These are phyloP conservation scores for Metalampra italica DNA, from an alignment of 2,888 invertebrate species.

Conservation along the genomic window DNA sequence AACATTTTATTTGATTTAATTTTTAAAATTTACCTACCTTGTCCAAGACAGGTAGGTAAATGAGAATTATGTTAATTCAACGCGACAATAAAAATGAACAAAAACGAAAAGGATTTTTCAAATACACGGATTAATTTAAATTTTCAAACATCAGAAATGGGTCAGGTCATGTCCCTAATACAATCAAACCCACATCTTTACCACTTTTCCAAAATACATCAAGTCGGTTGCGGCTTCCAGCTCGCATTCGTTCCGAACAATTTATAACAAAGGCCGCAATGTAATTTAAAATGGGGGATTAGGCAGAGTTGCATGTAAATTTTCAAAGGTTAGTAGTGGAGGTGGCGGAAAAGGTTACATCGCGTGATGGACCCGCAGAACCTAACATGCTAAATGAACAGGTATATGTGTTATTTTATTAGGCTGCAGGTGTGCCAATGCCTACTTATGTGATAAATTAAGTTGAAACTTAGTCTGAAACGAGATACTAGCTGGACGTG, in stretches of 20 bases:
- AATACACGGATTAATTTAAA: background rate
- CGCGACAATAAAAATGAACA: background rate
- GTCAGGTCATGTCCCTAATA: background rate
- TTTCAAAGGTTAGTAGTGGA: background rate
- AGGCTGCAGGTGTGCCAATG: too few relatives aligned
- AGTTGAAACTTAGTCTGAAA: too few relatives aligned
- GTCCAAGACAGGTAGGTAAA: background rate
- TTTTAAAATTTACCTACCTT: too few relatives aligned
- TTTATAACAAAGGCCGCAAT: background rate
- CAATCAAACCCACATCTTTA: background rate
- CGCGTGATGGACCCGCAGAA: slow-evolving; percentile 9
- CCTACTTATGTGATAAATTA: too few relatives aligned
- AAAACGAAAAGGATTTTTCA: background rate
- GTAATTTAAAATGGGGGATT: background rate
- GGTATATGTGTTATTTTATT: background rate
- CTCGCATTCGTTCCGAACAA: background rate
- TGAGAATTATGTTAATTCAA: background rate
- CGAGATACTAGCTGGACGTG: too few relatives aligned
- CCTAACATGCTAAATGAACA: background rate
- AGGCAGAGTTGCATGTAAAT: background rate
- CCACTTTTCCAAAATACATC: background rate
- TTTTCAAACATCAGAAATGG: background rate
- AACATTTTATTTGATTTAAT: too few relatives aligned
- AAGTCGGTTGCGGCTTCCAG: background rate
- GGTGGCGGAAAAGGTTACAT: slow-evolving; percentile 4